Evolutionary conservation across 2,797 vertebrate genomes (phyloP).

Genomic region (Microtus californicus): DNA sequence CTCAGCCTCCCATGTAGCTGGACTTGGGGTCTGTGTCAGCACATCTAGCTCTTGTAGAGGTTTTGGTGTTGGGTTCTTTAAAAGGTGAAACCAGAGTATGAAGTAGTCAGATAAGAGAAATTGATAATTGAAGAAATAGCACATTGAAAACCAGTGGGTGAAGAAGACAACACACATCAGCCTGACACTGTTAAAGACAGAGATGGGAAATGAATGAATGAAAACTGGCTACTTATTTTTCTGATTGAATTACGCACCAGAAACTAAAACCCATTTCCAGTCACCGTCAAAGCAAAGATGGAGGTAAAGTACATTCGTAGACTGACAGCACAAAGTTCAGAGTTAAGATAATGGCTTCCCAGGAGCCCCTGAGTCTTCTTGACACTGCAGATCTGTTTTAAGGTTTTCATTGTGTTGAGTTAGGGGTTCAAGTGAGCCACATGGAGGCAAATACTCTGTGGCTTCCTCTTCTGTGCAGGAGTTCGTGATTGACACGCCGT

Average conservation of each 20-base stretch:
- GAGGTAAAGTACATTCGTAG: no score
- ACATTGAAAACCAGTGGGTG: background rate
- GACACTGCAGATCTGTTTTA: accelerated
- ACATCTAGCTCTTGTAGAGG: background rate
- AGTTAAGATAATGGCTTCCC: background rate
- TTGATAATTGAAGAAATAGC: background rate
- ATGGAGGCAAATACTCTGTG: background rate
- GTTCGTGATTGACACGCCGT: constrained; percentile 85
- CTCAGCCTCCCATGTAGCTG: background rate
- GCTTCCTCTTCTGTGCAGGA: constrained; percentile 78
- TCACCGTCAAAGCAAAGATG: background rate
- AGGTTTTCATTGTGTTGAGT: accelerated
- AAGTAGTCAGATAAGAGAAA: background rate
- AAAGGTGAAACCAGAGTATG: background rate
- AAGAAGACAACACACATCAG: background rate
- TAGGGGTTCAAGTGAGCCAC: background rate
- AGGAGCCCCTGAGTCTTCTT: background rate
- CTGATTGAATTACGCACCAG: background rate
- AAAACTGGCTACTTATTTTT: background rate
- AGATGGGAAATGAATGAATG: background rate
- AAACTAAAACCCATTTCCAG: background rate
- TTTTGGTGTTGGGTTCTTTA: background rate
- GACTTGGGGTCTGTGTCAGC: background rate
- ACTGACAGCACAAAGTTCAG: background rate
- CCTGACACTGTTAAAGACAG: background rate